phyloP scores from a whole-genome alignment of 2,797 vertebrate species.

The Poeciliopsis infans region DNA sequence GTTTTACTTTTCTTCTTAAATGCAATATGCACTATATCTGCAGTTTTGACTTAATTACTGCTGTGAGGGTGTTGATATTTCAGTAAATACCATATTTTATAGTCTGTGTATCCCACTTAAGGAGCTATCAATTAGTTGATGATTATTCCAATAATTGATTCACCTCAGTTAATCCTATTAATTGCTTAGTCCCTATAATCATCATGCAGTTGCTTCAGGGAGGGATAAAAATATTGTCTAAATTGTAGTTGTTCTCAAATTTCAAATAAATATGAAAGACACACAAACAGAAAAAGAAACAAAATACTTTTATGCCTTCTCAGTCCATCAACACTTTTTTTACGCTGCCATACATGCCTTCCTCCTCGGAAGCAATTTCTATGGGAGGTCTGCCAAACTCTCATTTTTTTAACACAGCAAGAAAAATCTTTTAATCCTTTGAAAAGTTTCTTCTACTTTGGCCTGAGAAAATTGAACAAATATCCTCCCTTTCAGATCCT shows the following conservation, averaged over 20 bases:
- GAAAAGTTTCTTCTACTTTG: conserved; percentile 23
- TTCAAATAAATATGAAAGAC: neutral
- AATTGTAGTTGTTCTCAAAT: neutral
- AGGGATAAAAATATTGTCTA: neutral
- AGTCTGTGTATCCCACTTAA: too few species aligned
- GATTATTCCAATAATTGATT: too few species aligned
- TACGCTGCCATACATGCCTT: conserved; percentile 1
- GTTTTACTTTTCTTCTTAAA: too few species aligned
- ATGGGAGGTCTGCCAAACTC: conserved; percentile 34
- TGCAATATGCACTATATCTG: too few species aligned
- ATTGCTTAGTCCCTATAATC: neutral
- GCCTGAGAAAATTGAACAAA: conserved; percentile 21
- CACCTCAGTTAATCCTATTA: too few species aligned
- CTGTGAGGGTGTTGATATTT: too few species aligned
- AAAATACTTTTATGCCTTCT: neutral
- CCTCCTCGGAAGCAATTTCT: conserved; percentile 3
- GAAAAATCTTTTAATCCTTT: conserved; percentile 14
- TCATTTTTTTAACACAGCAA: conserved; percentile 29
- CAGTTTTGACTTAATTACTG: too few species aligned
- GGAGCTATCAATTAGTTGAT: too few species aligned
- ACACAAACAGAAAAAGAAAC: neutral
- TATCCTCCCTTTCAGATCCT: conserved; percentile 9
- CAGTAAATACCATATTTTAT: too few species aligned
- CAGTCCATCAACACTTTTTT: neutral
- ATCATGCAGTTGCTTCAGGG: conserved; percentile 11